Conservation (phyloP, 2,888 invertebrate genomes). For the Syrphus vitripennis region DNA sequence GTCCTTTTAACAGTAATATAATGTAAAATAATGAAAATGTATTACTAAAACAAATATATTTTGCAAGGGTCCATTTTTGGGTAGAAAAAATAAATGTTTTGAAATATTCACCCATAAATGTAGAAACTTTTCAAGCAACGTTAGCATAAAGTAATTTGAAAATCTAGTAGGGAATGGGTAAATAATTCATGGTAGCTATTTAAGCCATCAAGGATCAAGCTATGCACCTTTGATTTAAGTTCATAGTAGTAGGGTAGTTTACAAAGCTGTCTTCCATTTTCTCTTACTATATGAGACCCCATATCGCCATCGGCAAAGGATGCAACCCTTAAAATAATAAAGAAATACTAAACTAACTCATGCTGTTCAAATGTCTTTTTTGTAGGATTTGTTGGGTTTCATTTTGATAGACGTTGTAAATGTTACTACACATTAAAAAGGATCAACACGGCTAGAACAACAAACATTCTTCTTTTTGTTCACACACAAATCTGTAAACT, state of each 20-base stretch:
- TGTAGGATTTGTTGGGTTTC: not conserved
- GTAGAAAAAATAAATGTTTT: no score
- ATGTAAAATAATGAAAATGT: no score
- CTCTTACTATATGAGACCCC: no score
- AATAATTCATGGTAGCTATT: conserved; percentile 19
- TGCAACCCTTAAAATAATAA: not conserved
- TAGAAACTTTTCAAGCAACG: no score
- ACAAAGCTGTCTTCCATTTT: not conserved
- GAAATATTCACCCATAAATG: no score
- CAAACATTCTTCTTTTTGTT: not conserved
- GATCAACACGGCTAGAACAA: conserved; percentile 3
- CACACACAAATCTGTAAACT: conserved; percentile 24
- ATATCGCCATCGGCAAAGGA: not conserved
- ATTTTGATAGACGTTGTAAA: conserved; percentile 35
- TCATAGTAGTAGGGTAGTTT: not conserved
- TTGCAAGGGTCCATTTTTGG: no score
- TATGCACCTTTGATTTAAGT: no score
- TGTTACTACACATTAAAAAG: conserved; percentile 8
- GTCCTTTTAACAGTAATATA: no score
- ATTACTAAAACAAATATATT: no score
- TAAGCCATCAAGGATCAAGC: no score
- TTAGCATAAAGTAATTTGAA: no score
- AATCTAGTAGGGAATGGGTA: no score
- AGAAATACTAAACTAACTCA: conserved; percentile 17
- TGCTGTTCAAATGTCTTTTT: conserved; percentile 35